Evolutionary conservation across 2,113 vertebrate species (phyloP), one percentile per base, ranked within the genome.

Genomic region (Saimiri boliviensis): DNA sequence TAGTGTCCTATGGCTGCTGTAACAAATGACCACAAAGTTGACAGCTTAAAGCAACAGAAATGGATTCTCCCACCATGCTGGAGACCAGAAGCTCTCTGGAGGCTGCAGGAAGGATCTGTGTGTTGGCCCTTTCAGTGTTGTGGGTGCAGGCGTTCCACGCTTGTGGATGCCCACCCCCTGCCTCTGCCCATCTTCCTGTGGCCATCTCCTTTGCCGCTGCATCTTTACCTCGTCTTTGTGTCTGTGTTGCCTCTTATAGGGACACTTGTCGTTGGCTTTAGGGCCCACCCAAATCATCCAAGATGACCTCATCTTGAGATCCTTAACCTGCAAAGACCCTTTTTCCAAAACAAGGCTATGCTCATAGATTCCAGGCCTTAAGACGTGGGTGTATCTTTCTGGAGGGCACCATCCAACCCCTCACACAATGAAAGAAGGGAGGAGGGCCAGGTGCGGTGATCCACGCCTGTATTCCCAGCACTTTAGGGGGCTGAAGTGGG

Each of bases 141-240:
- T 77, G 56, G 23, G 21, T 30, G 0, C 45, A 1, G n/a, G 92
- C 21, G 2, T n/a, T 54, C 76, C 76, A 8, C 9, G 5, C 56
- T 20, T n/a, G 45, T 30, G 45, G 13, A 37, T 9, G 11, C 5
- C 0, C 32, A 6, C 0, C 17, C 20, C 16, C 16, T 12, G 6
- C 49, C n/a, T 54, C 25, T 30, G 49, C 19, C 92, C 27, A 6
- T 63, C 60, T 23, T 30, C n/a, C 6, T 45, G 0, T 40, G 42
- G 42, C 81, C 37, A 23, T 63, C 47, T 80, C 52, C 16, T 12
- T 56, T 60, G 27, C 17, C 21, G 35, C 84, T 17, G 12, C 6
- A 2, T 63, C 81, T 81, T 30, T 7, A 8, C 14, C 14, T 49
- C 52, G 25, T 45, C 42, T 35, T 63, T 27, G 5, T 63, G 60